Percentiles rank a stretch among this genome's conserved stretches.
These are phyloP conservation scores for Amia ocellicauda DNA, from an alignment of 2,113 vertebrate genomes.

Conservation along the genomic window DNA sequence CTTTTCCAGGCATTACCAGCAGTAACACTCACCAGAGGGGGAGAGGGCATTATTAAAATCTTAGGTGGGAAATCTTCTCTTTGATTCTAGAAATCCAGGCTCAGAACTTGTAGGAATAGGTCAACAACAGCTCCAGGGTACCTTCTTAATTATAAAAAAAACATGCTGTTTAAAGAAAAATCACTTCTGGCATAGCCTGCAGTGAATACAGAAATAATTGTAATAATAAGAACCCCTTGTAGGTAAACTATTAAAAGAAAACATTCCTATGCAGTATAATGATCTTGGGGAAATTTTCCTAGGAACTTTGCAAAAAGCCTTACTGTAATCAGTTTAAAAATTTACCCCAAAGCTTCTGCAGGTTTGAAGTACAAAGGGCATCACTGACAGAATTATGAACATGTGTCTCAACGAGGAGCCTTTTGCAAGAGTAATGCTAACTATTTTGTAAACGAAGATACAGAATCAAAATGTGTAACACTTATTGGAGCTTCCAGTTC, in stretches of 20 bases:
- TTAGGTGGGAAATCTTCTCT: constrained; percentile 35
- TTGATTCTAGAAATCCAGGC: constrained; percentile 39
- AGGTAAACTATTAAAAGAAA: constrained; percentile 21
- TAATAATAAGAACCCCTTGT: constrained; percentile 28
- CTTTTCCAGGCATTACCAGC: constrained; percentile 23
- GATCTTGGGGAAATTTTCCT: background rate
- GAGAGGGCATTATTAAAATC: constrained; percentile 40
- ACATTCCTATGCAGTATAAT: constrained; percentile 5
- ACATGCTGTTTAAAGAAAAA: constrained; percentile 32
- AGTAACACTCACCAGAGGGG: background rate
- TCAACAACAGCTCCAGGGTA: constrained; percentile 39
- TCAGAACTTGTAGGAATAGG: constrained; percentile 34
- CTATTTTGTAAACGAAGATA: too few species aligned
- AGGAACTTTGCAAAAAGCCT: constrained; percentile 7
- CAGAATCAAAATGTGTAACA: too few species aligned
- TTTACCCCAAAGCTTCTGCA: background rate
- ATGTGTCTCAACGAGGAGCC: too few species aligned
- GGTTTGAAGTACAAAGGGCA: background rate
- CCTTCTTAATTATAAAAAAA: constrained; percentile 45
- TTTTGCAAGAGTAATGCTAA: too few species aligned
- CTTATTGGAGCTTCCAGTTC: too few species aligned
- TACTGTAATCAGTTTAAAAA: constrained; percentile 19
- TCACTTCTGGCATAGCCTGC: constrained; percentile 21
- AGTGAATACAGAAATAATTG: constrained; percentile 31
- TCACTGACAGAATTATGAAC: too few species aligned